Conservation (phyloP, 2,888 invertebrate genomes). For the Pyralis farinalis region DNA sequence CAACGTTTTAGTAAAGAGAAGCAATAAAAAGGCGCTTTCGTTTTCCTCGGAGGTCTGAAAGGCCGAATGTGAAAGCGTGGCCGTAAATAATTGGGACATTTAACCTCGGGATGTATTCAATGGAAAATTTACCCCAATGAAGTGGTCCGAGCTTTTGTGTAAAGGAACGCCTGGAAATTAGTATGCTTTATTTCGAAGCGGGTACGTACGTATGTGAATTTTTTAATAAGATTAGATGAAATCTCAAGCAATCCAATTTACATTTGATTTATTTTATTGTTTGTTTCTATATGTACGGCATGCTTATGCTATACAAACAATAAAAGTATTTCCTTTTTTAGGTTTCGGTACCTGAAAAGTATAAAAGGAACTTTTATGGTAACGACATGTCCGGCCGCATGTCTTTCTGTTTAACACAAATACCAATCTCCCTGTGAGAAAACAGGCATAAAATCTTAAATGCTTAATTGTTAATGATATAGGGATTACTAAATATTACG, state of each 20-base stretch:
- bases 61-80: constrained; percentile 38
- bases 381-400: too few species aligned
- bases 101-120: constrained; percentile 46
- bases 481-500: too few species aligned
- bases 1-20: constrained; percentile 41
- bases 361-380: too few species aligned
- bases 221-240: constrained; percentile 28
- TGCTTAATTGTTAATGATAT: too few species aligned
- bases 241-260: constrained; percentile 35
- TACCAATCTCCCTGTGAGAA: too few species aligned
- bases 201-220: constrained; percentile 22
- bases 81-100: constrained; percentile 59
- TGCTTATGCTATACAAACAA: too few species aligned
- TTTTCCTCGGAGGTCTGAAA: constrained; percentile 39
- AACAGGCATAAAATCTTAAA: too few species aligned
- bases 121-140: constrained; percentile 44
- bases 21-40: constrained; percentile 42
- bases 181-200: constrained; percentile 22
- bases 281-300: constrained; percentile 4
- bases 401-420: too few species aligned
- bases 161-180: constrained; percentile 32
- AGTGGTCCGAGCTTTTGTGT: constrained; percentile 39
- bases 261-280: constrained; percentile 31
- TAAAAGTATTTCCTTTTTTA: too few species aligned
- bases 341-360: too few species aligned